Conservation (phyloP, 2,113 vertebrate species). For the Spermophilus dauricus region DNA sequence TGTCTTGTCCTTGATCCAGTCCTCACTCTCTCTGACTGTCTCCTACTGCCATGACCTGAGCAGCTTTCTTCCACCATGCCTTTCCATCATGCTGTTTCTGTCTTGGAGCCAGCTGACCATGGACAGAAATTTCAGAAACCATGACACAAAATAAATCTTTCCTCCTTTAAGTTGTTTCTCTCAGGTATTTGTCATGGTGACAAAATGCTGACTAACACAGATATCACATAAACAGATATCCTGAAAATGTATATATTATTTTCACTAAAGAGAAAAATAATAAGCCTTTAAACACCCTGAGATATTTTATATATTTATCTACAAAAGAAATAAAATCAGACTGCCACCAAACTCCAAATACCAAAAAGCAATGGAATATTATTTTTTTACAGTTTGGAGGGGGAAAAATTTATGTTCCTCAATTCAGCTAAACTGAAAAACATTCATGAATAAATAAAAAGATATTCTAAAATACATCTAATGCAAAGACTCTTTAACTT, state of each 20-base stretch:
- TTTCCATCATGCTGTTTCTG: too few species aligned
- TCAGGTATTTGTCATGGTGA: too few species aligned
- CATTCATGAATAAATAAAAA: constrained; percentile 42
- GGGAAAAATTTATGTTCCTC: neutral
- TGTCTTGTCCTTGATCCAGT: too few species aligned
- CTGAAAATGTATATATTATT: neutral
- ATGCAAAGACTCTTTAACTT: neutral
- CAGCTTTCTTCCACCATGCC: too few species aligned
- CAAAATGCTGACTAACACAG: too few species aligned
- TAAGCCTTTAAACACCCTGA: neutral
- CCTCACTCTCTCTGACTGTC: too few species aligned
- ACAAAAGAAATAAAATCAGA: constrained; percentile 20
- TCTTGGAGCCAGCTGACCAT: too few species aligned
- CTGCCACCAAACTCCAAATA: neutral
- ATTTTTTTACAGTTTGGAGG: neutral
- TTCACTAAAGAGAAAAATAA: neutral
- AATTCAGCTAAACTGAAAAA: neutral
- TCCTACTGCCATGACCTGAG: too few species aligned
- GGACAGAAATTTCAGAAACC: too few species aligned
- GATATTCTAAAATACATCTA: neutral
- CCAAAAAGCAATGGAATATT: neutral
- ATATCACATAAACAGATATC: neutral
- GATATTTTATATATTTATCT: neutral
- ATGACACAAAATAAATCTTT: too few species aligned
- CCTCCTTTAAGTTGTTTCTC: too few species aligned